Percentiles rank a stretch among this genome's conserved stretches.
phyloP scores from a whole-genome alignment of 2,113 vertebrate species.

The Petrocephalus microphthalmus region DNA sequence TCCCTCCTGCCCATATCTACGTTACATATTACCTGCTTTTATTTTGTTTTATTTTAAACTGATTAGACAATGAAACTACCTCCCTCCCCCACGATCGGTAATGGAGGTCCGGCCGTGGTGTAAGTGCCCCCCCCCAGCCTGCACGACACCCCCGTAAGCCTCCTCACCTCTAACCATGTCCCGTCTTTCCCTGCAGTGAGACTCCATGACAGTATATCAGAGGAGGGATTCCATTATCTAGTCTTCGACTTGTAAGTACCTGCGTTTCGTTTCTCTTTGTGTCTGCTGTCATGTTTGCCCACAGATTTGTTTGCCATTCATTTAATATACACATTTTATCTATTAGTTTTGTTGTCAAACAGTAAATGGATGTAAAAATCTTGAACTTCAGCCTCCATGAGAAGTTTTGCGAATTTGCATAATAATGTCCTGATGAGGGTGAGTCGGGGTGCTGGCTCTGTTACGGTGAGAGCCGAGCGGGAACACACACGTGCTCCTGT shows the following conservation, averaged over 20 bases:
- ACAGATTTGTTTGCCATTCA: not conserved
- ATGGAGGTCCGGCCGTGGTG: constrained; percentile 13
- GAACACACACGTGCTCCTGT: not conserved
- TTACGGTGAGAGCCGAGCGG: not conserved
- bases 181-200: constrained; percentile 56
- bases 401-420: not conserved
- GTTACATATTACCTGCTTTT: not conserved
- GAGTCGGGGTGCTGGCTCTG: not conserved
- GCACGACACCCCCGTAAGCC: not conserved
- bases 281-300: not conserved
- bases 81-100: not conserved
- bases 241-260: constrained; percentile 81
- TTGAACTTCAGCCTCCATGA: not conserved
- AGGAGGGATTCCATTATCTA: constrained; percentile 79
- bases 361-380: not conserved
- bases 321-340: not conserved
- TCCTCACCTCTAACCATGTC: not conserved
- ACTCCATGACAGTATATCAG: constrained; percentile 81
- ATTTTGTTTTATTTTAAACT: not conserved
- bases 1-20: not conserved
- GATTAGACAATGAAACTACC: not conserved
- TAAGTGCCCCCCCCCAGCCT: not conserved
- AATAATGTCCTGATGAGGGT: not conserved
- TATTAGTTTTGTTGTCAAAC: not conserved
- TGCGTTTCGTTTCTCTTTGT: not conserved